Conservation (phyloP, 2,113 vertebrate genomes). For the Misgurnus anguillicaudatus region DNA sequence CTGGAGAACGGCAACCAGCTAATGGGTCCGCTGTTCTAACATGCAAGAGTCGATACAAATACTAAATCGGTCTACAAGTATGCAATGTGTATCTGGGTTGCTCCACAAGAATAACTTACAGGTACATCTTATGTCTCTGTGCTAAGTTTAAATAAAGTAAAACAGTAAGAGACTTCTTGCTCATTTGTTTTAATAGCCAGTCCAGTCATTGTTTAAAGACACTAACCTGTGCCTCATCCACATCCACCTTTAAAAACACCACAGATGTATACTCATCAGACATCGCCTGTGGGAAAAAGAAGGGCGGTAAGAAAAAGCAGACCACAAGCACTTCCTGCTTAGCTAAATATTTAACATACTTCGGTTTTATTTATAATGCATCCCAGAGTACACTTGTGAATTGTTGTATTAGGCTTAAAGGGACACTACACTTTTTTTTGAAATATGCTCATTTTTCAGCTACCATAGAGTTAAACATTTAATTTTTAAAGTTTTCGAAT, state of each 20-base stretch:
- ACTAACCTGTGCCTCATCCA: constrained; percentile 84
- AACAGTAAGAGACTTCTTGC: background rate
- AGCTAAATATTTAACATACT: background rate
- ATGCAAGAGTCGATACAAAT: background rate
- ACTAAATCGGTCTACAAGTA: background rate
- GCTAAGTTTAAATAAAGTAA: too few relatives aligned
- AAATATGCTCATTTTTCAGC: too few relatives aligned
- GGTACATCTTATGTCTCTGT: too few relatives aligned
- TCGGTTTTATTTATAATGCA: constrained; percentile 2
- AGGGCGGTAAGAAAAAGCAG: constrained; percentile 1
- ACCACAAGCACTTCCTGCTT: constrained; percentile 19
- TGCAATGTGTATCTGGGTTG: background rate
- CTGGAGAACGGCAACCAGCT: background rate
- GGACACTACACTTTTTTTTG: too few relatives aligned
- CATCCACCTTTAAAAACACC: constrained; percentile 90
- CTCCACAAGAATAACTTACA: background rate
- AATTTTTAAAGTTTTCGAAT: too few relatives aligned
- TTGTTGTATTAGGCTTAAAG: too few relatives aligned
- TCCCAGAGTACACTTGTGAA: background rate
- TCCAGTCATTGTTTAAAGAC: background rate
- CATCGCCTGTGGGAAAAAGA: constrained; percentile 65
- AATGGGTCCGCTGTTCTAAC: constrained; percentile 11
- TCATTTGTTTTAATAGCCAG: background rate
- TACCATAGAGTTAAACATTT: too few relatives aligned
- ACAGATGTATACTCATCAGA: constrained; percentile 69